phyloP scores from a whole-genome alignment of 92 coral and sea anemone genomes.

The Actinostola sp. region DNA sequence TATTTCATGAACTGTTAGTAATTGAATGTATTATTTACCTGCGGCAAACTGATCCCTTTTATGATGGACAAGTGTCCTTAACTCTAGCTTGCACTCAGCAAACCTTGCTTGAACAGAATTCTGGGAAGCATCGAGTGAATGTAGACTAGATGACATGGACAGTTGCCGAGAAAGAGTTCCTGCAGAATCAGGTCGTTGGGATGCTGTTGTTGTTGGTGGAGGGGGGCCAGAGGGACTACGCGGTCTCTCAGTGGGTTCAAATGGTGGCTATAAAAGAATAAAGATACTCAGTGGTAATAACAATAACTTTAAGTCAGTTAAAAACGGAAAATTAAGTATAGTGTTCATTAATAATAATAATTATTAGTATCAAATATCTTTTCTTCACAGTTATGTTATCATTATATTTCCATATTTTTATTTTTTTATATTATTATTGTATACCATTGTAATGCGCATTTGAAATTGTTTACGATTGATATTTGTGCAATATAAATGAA shows the following conservation, averaged over 20 bases:
- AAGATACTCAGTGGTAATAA: neutral
- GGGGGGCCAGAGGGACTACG: conserved; percentile 51
- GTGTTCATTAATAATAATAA: too few relatives aligned
- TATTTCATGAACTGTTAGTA: neutral
- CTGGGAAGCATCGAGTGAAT: conserved; percentile 49
- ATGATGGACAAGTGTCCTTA: conserved; percentile 83
- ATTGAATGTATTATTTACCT: conserved; percentile 42
- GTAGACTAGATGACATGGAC: neutral
- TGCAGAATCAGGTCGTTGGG: conserved; percentile 15
- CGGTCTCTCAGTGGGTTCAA: neutral
- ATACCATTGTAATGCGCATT: too few relatives aligned
- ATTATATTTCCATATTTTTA: too few relatives aligned
- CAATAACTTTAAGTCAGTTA: too few relatives aligned
- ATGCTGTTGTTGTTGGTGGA: neutral
- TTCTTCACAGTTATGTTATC: too few relatives aligned
- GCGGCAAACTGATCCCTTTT: conserved; percentile 89
- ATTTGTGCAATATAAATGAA: too few relatives aligned
- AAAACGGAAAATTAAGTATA: too few relatives aligned
- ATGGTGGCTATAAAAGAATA: neutral
- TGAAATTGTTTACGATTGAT: too few relatives aligned
- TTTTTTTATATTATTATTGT: too few relatives aligned
- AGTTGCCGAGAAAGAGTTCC: conserved; percentile 10
- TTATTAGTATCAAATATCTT: too few relatives aligned
- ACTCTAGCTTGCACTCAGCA: conserved; percentile 78
- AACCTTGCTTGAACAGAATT: conserved; percentile 67